A percentile compares a stretch with the other conserved stretches of the same genome.
These are phyloP conservation scores for Calameuta filiformis DNA, from an alignment of 2,888 invertebrate genomes.

Conservation along the genomic window DNA sequence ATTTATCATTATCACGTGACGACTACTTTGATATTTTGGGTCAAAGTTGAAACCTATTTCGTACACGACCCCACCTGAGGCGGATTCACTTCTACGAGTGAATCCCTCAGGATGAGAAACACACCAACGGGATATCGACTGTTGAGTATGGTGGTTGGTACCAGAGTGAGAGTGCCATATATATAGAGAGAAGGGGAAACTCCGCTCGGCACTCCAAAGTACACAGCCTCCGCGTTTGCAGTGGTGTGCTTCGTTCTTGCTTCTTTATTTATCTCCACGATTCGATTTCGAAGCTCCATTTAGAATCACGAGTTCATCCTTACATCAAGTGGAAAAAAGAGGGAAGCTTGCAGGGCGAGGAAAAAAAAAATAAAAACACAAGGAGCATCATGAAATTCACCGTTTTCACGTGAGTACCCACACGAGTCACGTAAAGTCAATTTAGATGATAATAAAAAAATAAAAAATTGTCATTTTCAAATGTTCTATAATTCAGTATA, in stretches of 20 bases:
- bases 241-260: conserved; percentile 50
- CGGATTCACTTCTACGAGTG: not conserved
- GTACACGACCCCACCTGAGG: not conserved
- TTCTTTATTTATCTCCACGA: conserved; percentile 41
- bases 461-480: not conserved
- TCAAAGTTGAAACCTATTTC: not conserved
- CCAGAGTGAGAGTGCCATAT: conserved; percentile 50
- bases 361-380: not conserved
- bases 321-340: not conserved
- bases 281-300: not conserved
- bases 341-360: not conserved
- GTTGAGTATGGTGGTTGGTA: conserved; percentile 15
- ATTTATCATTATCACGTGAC: not conserved
- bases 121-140: conserved; percentile 4
- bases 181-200: conserved; percentile 61
- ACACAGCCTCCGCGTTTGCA: conserved; percentile 62
- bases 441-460: not conserved
- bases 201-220: conserved; percentile 57
- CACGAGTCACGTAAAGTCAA: not conserved
- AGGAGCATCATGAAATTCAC: conserved; percentile 46
- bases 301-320: conserved; percentile 13
- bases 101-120: conserved; percentile 17
- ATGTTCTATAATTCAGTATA: not conserved
- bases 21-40: not conserved
- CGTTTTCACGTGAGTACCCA: conserved; percentile 49